These are phyloP conservation scores for Drosophila pseudotalamancana DNA, from an alignment of 2,888 invertebrate species.

Conservation along the genomic window DNA sequence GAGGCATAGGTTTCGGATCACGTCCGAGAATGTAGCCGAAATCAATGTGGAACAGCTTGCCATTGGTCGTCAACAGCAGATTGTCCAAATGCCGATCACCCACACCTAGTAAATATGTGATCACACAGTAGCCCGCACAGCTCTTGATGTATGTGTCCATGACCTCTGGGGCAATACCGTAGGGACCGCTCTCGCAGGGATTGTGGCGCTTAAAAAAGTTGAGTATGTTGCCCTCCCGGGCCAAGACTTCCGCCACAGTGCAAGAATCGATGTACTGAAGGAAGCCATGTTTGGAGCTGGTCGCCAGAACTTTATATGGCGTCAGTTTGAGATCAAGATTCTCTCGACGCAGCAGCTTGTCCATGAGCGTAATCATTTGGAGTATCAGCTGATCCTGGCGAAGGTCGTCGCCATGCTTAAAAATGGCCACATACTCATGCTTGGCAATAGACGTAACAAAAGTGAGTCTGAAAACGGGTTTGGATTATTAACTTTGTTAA, in stretches of 20 bases:
- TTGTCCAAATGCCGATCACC: constrained; percentile 99
- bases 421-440: constrained; percentile 95
- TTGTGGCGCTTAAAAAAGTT: constrained; percentile 96
- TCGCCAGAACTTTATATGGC: constrained; percentile 97
- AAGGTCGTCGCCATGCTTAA: constrained; percentile 98
- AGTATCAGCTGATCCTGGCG: constrained; percentile 98
- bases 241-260: constrained; percentile 95
- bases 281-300: constrained; percentile 97
- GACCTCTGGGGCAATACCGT: constrained; percentile 95
- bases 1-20: constrained; percentile 99
- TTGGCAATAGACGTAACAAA: constrained; percentile 91
- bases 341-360: constrained; percentile 95
- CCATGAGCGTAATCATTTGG: constrained; percentile 99
- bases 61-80: constrained; percentile 94
- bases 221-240: constrained; percentile 94
- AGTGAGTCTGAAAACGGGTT: constrained; percentile 86
- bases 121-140: constrained; percentile 99
- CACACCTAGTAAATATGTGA: constrained; percentile 98
- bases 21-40: constrained; percentile 98
- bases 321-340: constrained; percentile 98
- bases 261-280: constrained; percentile 97
- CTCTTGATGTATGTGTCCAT: constrained; percentile 99
- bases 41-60: constrained; percentile 98
- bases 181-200: constrained; percentile 94
- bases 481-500: background rate